Evolutionary conservation across 1,140 invertebrate genomes (phyloP).

Genomic region (Heliothis virescens): DNA sequence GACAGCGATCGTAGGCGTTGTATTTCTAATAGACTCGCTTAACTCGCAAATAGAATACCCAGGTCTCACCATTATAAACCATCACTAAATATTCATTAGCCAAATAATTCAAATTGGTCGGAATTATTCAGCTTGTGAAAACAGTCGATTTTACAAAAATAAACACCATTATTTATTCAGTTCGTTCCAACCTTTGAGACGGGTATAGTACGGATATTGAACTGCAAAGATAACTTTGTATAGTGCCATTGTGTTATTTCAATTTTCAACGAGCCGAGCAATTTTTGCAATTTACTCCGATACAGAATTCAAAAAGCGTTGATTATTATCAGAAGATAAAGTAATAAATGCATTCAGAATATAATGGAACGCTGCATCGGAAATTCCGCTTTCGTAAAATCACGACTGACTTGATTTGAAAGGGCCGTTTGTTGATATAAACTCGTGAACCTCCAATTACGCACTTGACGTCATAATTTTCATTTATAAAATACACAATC

Average conservation of each 20-base stretch:
- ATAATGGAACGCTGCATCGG: constrained; percentile 4
- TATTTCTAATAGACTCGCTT: constrained; percentile 20
- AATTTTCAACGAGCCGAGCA: constrained; percentile 4
- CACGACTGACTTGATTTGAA: constrained; percentile 21
- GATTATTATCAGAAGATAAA: constrained; percentile 10
- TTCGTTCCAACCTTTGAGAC: constrained; percentile 30
- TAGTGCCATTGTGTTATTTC: constrained; percentile 1
- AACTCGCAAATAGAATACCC: constrained; percentile 23
- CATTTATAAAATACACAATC: not conserved
- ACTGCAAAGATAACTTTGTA: constrained; percentile 11
- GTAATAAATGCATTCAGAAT: constrained; percentile 7
- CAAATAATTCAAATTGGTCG: constrained; percentile 46
- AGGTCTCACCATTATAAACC: constrained; percentile 33
- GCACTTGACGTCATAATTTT: not conserved
- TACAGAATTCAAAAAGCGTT: not conserved
- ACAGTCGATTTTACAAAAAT: constrained; percentile 46
- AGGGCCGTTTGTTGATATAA: constrained; percentile 5
- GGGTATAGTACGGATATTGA: constrained; percentile 14
- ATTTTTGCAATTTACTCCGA: not conserved
- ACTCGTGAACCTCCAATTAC: constrained; percentile 10
- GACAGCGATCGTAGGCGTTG: constrained; percentile 19
- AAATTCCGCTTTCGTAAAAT: constrained; percentile 3
- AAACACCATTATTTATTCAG: constrained; percentile 50
- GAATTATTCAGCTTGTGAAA: constrained; percentile 47
- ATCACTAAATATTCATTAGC: constrained; percentile 46